Conservation (phyloP, 2,113 vertebrate species). For the Tragelaphus strepsiceros region DNA sequence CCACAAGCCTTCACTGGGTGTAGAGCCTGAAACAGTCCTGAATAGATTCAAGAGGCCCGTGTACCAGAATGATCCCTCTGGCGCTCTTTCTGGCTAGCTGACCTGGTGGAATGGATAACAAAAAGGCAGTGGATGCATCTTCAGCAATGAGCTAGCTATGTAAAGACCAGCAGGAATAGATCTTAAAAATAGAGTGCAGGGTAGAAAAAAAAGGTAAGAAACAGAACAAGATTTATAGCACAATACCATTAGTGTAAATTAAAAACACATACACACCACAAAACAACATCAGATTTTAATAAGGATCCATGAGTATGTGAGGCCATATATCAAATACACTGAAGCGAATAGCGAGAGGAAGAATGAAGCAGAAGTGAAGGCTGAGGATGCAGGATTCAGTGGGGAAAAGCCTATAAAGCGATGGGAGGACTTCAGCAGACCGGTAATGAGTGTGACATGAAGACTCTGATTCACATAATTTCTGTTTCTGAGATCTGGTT, state of each 20-base stretch:
- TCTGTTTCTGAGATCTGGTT: neutral
- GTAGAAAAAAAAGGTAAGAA: neutral
- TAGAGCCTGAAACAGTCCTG: neutral
- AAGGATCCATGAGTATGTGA: slow-evolving; percentile 38
- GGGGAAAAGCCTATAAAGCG: slow-evolving; percentile 12
- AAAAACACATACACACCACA: slow-evolving; percentile 50
- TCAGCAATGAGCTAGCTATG: neutral
- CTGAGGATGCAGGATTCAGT: neutral
- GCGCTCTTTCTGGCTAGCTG: neutral
- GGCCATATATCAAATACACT: slow-evolving; percentile 40
- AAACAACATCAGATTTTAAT: slow-evolving; percentile 61
- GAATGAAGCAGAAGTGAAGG: neutral
- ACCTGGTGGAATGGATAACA: neutral
- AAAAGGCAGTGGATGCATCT: neutral
- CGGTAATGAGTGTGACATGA: neutral
- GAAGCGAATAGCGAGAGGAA: neutral
- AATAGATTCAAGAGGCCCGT: neutral
- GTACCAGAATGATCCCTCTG: neutral
- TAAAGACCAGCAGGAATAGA: neutral
- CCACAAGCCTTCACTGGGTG: neutral
- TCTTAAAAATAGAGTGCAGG: neutral
- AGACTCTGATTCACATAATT: neutral
- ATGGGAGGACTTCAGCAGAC: neutral
- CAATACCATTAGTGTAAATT: slow-evolving; percentile 62
- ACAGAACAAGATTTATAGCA: slow-evolving; percentile 62